Evolutionary conservation across 2,797 vertebrate species (phyloP), one percentile per base, ranked within the genome.

Genomic region (Argyrosomus regius): DNA sequence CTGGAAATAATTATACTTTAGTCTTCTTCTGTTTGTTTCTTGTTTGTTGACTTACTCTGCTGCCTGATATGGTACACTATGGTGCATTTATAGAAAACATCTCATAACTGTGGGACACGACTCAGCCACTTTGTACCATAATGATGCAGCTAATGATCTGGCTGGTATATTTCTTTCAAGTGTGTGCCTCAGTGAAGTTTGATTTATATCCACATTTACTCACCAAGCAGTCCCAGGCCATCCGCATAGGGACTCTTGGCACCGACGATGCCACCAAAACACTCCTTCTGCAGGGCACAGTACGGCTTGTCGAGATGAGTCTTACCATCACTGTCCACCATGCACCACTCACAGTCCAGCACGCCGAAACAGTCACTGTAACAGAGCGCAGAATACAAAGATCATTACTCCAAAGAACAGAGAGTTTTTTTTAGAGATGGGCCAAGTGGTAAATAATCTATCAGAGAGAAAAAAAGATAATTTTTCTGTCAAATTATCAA

Each of bases 321-420:
- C 88, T 99, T 99, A 6, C 97, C 97, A 13, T 99, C 98, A 0
- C 97, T 98, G 95, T 99, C 98, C 80, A 99, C 97, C 97, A 97
- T 97, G 83, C 98, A 99, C 98, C 98, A 99, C 88, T 99, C 98
- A 0, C 98, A 99, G 87, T 99, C 98, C 94, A 99, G 87, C 76
- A 99, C 98, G 0, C 98, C 98, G 6, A 99, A 99, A 87, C 98
- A 99, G 84, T 98, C 98, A 80, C 98, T 99, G 93, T 22, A 82
- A 81, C 26, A 45, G 5, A 35, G n/a, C 2, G 2, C 5, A 58
- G 57, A 64, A 50, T 2, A 45, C 43, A 45, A 45, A 45, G 43
- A 14, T 45, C 43, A 45, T 61, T 41, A 28, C 6, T 22, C 26
- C 0, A 49, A 48, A 45, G 1, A 18, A 3, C 0, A 7, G 1